Percentiles rank a stretch among this genome's conserved stretches.
Conservation (phyloP, 92 coral and sea anemone species). For the Bergia puertoricense region DNA sequence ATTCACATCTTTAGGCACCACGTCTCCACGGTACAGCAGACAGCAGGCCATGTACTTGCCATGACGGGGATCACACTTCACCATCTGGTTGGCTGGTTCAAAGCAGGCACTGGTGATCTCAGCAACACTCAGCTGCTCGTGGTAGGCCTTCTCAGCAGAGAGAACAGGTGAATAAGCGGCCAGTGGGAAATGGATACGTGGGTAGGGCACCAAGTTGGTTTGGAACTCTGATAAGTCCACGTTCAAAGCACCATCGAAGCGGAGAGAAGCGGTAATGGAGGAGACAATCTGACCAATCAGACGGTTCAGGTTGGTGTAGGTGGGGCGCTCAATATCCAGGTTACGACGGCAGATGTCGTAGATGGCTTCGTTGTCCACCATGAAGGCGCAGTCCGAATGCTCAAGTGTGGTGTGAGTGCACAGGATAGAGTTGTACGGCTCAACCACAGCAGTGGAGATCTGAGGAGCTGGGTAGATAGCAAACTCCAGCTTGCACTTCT, state of each 20-base stretch:
- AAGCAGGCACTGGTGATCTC: constrained; percentile 64
- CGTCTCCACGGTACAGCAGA: constrained; percentile 54
- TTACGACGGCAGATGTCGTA: constrained; percentile 91
- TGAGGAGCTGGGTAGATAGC: too few relatives aligned
- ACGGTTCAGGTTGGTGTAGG: constrained; percentile 74
- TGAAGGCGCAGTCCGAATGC: constrained; percentile 96
- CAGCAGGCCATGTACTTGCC: constrained; percentile 62
- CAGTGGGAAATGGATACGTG: constrained; percentile 55
- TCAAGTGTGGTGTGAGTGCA: constrained; percentile 89
- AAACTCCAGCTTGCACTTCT: too few relatives aligned
- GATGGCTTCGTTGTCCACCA: constrained; percentile 98
- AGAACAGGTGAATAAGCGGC: constrained; percentile 92
- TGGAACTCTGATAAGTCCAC: not conserved
- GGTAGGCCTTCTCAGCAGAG: constrained; percentile 90
- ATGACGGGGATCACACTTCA: constrained; percentile 58
- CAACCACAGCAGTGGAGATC: too few relatives aligned
- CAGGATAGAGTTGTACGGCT: too few relatives aligned
- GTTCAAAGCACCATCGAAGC: not conserved
- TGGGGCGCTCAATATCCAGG: constrained; percentile 72
- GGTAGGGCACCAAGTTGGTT: too few relatives aligned
- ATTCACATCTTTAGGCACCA: constrained; percentile 76
- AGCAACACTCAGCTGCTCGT: constrained; percentile 79
- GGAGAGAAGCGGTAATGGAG: too few relatives aligned
- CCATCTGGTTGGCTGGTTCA: constrained; percentile 66
- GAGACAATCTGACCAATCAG: constrained; percentile 58